These are phyloP conservation scores for Dromaius novaehollandiae DNA, from an alignment of 2,113 vertebrate genomes.

Conservation along the genomic window DNA sequence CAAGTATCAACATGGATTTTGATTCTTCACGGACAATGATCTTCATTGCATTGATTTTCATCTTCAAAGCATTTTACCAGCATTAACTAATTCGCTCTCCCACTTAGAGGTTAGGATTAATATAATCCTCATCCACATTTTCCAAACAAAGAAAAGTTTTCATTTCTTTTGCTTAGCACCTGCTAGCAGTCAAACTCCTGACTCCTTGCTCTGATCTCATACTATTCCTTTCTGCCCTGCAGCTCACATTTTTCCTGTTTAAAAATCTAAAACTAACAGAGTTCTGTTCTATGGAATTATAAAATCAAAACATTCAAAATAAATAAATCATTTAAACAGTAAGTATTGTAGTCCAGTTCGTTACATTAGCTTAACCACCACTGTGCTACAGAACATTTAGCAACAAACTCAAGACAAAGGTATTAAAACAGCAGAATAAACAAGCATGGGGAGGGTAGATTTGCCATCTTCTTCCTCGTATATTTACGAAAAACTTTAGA, in stretches of 20 bases:
- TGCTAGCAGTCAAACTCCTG: neutral
- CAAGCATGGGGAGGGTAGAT: neutral
- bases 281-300: neutral
- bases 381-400: neutral
- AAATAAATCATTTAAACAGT: neutral
- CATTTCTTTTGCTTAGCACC: neutral
- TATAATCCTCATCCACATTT: neutral
- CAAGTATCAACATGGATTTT: neutral
- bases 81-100: neutral
- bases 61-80: neutral
- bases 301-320: neutral
- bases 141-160: neutral
- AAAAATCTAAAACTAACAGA: neutral
- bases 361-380: neutral
- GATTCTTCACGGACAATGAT: neutral
- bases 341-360: neutral
- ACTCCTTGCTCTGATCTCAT: neutral
- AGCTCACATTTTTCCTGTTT: neutral
- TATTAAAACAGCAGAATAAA: fast-evolving
- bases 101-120: neutral
- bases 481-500: neutral
- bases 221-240: neutral
- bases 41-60: neutral
- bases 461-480: neutral
- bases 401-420: neutral